phyloP scores from a whole-genome alignment of 2,888 invertebrate species.

The Agriopis leucophaearia region DNA sequence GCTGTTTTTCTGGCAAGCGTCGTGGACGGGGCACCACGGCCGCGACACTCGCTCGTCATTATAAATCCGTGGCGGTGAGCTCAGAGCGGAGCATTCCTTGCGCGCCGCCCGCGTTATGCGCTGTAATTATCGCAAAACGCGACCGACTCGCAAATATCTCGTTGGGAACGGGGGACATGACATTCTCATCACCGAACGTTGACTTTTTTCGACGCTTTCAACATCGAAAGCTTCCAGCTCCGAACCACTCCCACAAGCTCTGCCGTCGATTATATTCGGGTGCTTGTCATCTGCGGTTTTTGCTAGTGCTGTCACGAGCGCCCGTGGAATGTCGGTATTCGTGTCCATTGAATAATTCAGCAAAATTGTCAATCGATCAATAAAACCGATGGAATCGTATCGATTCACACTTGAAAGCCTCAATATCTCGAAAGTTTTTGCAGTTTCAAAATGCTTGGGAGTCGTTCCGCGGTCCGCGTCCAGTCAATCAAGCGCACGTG shows the following conservation, averaged over 20 bases:
- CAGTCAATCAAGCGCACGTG: slow-evolving; percentile 79
- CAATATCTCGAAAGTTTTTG: slow-evolving; percentile 79
- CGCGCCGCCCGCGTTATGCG: slow-evolving; percentile 81
- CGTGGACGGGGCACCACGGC: slow-evolving; percentile 64
- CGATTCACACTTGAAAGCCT: slow-evolving; percentile 83
- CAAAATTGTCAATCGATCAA: slow-evolving; percentile 83
- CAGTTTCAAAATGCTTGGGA: slow-evolving; percentile 76
- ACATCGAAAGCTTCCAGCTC: slow-evolving; percentile 66
- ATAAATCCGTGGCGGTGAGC: slow-evolving; percentile 82
- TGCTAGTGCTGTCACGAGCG: slow-evolving; percentile 73
- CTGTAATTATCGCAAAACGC: slow-evolving; percentile 85
- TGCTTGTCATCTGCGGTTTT: slow-evolving; percentile 69
- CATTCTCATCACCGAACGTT: slow-evolving; percentile 85
- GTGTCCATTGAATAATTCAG: slow-evolving; percentile 84
- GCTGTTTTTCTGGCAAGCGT: slow-evolving; percentile 70
- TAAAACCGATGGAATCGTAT: slow-evolving; percentile 75
- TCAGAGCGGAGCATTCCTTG: slow-evolving; percentile 80
- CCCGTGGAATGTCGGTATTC: slow-evolving; percentile 77
- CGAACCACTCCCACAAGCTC: slow-evolving; percentile 78
- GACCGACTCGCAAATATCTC: slow-evolving; percentile 84
- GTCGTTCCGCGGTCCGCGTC: slow-evolving; percentile 76
- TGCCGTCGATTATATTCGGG: slow-evolving; percentile 68
- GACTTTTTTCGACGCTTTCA: slow-evolving; percentile 72
- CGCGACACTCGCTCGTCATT: slow-evolving; percentile 81
- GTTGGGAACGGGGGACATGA: slow-evolving; percentile 84